Evolutionary conservation across 2,113 vertebrate genomes (phyloP).

Genomic region (Cheirogaleus medius): DNA sequence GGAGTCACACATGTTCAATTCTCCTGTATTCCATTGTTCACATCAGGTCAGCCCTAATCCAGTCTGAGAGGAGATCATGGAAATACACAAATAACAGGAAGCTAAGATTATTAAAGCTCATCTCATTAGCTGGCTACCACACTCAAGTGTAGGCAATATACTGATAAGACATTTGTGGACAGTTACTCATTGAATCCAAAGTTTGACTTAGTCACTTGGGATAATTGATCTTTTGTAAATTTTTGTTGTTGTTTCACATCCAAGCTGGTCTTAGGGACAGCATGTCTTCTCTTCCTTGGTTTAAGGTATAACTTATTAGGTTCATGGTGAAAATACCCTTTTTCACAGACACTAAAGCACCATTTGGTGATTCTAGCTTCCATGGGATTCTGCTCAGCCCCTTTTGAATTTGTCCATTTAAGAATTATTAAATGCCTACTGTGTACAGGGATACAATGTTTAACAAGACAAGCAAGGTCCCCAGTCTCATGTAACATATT

Average conservation of each 20-base stretch:
- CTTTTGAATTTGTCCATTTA: not conserved
- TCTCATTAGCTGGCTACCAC: not conserved
- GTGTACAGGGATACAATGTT: not conserved
- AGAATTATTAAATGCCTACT: not conserved
- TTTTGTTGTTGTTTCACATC: not conserved
- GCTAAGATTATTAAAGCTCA: not conserved
- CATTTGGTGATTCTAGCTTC: not conserved
- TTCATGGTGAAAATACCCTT: slow-evolving; percentile 7
- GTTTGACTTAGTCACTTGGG: not conserved
- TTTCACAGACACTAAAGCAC: not conserved
- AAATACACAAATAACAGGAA: not conserved
- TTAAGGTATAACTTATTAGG: not conserved
- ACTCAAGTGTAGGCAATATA: not conserved
- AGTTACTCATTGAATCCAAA: not conserved
- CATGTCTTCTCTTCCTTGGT: not conserved
- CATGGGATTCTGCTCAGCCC: not conserved
- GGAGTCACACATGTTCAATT: not conserved
- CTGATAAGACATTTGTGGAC: not conserved
- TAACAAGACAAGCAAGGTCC: not conserved
- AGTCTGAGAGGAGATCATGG: not conserved
- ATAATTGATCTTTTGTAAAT: not conserved
- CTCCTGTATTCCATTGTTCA: not conserved
- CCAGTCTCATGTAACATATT: not conserved
- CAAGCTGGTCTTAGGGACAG: not conserved
- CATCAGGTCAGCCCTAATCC: not conserved